A percentile compares a stretch with the other conserved stretches of the same genome.
phyloP scores from a whole-genome alignment of 2,113 vertebrate species.

The Pantherophis guttatus region DNA sequence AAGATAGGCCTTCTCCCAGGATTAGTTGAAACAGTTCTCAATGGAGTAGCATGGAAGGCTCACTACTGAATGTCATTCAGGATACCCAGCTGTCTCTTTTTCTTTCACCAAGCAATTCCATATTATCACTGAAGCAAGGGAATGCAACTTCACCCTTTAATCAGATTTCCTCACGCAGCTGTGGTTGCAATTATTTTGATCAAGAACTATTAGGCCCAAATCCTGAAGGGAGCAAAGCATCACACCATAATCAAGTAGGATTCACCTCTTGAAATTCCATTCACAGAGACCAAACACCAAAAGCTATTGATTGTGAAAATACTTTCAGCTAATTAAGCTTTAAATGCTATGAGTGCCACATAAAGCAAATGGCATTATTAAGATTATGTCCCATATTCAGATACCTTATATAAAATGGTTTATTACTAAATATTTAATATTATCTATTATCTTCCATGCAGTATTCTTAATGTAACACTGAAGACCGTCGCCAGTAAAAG shows the following conservation, averaged over 20 bases:
- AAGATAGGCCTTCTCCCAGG: neutral
- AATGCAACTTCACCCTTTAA: constrained; percentile 61
- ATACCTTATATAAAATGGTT: constrained; percentile 45
- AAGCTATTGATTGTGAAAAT: constrained; percentile 69
- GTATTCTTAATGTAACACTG: constrained; percentile 39
- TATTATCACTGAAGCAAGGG: neutral
- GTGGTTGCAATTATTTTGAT: constrained; percentile 74
- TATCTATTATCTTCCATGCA: constrained; percentile 47
- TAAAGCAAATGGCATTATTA: constrained; percentile 61
- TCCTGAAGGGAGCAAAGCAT: constrained; percentile 61
- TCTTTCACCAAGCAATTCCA: neutral
- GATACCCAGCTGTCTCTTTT: constrained; percentile 6
- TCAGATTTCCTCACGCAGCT: constrained; percentile 73
- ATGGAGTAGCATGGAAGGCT: neutral
- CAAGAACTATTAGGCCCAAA: constrained; percentile 74
- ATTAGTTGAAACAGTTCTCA: neutral
- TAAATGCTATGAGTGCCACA: constrained; percentile 71
- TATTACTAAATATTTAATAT: constrained; percentile 55
- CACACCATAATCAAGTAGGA: constrained; percentile 27
- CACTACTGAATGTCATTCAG: constrained; percentile 14
- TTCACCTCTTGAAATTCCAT: constrained; percentile 62
- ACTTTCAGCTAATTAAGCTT: constrained; percentile 71
- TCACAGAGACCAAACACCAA: constrained; percentile 60
- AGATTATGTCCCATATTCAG: constrained; percentile 29
- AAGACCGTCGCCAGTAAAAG: constrained; percentile 36